phyloP scores from a whole-genome alignment of 2,888 invertebrate genomes.

The Megaustenia siamemsis region DNA sequence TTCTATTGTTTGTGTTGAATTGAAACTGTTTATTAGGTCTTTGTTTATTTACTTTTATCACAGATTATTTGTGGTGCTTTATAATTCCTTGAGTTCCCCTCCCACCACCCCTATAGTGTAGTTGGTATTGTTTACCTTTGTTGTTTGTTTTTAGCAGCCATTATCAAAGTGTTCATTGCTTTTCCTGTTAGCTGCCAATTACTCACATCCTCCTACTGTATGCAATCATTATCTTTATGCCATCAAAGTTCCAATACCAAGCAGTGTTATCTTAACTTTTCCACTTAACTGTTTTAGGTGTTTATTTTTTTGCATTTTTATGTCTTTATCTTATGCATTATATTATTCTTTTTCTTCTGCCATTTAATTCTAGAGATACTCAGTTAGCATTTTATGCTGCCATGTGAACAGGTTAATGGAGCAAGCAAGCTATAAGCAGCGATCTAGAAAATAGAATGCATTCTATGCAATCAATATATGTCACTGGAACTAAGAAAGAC shows the following conservation, averaged over 20 bases:
- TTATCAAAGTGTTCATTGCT: slow-evolving; percentile 15
- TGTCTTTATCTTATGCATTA: no score
- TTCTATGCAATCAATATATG: no score
- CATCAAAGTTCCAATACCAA: not conserved
- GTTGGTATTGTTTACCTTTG: not conserved
- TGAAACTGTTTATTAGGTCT: not conserved
- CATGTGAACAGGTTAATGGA: no score
- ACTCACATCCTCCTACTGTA: not conserved
- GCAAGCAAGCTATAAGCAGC: no score
- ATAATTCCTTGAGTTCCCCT: no score
- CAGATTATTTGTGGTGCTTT: not conserved
- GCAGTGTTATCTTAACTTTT: not conserved
- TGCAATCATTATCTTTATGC: not conserved
- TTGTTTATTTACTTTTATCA: no score
- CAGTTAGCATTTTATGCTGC: no score
- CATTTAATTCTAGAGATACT: no score
- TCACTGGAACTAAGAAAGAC: no score
- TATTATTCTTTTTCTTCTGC: no score
- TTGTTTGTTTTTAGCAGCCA: slow-evolving; percentile 7
- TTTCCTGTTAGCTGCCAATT: not conserved
- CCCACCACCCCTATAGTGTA: no score
- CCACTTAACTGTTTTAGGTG: not conserved
- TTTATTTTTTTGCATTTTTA: not conserved
- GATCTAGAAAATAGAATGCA: no score
- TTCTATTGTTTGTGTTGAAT: not conserved